phyloP scores from a whole-genome alignment of 2,113 vertebrate genomes.

The Elgaria multicarinata region DNA sequence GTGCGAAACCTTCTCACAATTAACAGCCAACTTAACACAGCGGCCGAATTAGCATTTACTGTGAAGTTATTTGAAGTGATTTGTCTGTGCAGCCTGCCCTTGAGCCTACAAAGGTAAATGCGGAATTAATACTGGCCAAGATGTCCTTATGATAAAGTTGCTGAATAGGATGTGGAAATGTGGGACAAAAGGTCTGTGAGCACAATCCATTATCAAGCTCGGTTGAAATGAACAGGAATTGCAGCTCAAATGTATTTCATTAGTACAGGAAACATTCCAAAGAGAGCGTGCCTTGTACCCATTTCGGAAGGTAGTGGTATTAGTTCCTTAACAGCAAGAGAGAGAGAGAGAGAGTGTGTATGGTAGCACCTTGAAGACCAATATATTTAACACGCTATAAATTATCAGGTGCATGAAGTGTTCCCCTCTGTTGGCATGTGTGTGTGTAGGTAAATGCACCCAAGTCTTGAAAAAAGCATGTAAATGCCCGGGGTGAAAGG shows the following conservation, averaged over 20 bases:
- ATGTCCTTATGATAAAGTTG: neutral
- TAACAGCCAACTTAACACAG: conserved; percentile 36
- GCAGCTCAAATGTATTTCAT: neutral
- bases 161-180: conserved; percentile 13
- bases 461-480: neutral
- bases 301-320: neutral
- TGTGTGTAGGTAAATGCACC: too few relatives aligned
- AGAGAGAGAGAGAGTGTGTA: too few relatives aligned
- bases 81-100: conserved; percentile 39
- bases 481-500: neutral
- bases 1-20: conserved; percentile 11
- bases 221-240: neutral
- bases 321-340: neutral
- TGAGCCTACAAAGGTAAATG: conserved; percentile 11
- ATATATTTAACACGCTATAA: neutral
- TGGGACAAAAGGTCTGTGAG: neutral
- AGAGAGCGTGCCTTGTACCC: neutral
- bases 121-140: conserved; percentile 9
- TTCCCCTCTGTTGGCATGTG: neutral
- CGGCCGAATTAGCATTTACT: conserved; percentile 16
- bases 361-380: neutral
- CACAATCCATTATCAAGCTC: neutral
- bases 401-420: neutral
- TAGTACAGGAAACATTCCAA: neutral
- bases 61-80: conserved; percentile 31